phyloP scores from a whole-genome alignment of 2,113 vertebrate species.

The Dicerorhinus sumatrensis region DNA sequence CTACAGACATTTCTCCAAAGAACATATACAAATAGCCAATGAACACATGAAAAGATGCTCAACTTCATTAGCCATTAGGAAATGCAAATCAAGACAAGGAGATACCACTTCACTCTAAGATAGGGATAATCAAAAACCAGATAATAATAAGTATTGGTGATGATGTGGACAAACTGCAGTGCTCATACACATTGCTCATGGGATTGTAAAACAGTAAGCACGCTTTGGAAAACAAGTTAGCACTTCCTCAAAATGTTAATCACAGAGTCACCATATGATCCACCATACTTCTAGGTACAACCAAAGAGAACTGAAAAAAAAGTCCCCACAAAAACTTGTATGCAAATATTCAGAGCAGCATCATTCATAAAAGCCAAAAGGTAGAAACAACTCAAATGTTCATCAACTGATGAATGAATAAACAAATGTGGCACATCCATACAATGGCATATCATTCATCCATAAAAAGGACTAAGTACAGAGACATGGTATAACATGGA shows the following conservation, averaged over 20 bases:
- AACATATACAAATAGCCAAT: background rate
- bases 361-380: background rate
- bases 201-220: background rate
- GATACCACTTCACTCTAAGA: background rate
- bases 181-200: background rate
- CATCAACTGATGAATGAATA: background rate
- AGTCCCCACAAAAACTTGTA: background rate
- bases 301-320: background rate
- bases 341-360: background rate
- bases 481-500: background rate
- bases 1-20: background rate
- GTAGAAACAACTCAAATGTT: background rate
- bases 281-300: background rate
- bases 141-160: background rate
- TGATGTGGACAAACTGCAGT: background rate
- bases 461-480: background rate
- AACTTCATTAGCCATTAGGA: background rate
- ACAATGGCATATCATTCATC: background rate
- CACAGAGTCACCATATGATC: background rate
- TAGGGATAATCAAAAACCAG: background rate
- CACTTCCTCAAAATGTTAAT: constrained; percentile 29
- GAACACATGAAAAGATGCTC: background rate
- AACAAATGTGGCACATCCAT: background rate
- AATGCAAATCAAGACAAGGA: background rate
- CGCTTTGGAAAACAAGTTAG: constrained; percentile 26